Conservation (phyloP, 92 coral and sea anemone genomes). For the Metridium senile region DNA sequence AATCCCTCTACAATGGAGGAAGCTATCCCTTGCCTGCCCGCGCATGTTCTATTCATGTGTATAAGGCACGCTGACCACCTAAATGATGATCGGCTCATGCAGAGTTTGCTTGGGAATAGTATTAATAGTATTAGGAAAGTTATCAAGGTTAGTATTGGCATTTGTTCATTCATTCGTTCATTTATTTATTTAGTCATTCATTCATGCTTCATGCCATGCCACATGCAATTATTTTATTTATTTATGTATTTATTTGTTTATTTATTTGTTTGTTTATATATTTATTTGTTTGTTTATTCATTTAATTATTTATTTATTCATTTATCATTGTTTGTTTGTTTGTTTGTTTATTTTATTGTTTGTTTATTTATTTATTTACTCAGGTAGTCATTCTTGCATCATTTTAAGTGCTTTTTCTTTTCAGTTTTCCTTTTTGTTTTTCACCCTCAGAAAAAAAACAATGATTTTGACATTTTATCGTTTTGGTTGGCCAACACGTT, state of each 20-base stretch:
- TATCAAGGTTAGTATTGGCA: conserved; percentile 86
- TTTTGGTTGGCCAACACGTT: conserved; percentile 98
- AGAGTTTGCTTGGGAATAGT: conserved; percentile 83
- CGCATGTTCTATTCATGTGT: conserved; percentile 98
- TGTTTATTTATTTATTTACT: no score
- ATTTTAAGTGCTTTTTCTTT: neutral
- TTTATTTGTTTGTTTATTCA: no score
- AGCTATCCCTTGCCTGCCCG: conserved; percentile 95
- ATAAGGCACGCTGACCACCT: conserved; percentile 96
- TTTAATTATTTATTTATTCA: no score
- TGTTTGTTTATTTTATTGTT: no score
- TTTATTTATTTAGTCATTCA: neutral
- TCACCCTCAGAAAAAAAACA: conserved; percentile 70
- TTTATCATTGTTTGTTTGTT: no score
- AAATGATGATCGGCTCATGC: conserved; percentile 94
- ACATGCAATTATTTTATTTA: no score
- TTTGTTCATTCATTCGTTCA: neutral
- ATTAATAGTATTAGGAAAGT: conserved; percentile 92
- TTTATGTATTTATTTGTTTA: neutral
- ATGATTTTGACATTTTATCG: conserved; percentile 78
- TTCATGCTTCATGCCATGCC: no score
- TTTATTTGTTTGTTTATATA: neutral
- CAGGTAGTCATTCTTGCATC: neutral
- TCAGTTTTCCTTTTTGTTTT: neutral
- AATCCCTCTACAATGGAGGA: conserved; percentile 83